A percentile compares a stretch with the other conserved stretches of the same genome.
Conservation (phyloP, 2,888 invertebrate species). For the Parasteatoda lunata region DNA sequence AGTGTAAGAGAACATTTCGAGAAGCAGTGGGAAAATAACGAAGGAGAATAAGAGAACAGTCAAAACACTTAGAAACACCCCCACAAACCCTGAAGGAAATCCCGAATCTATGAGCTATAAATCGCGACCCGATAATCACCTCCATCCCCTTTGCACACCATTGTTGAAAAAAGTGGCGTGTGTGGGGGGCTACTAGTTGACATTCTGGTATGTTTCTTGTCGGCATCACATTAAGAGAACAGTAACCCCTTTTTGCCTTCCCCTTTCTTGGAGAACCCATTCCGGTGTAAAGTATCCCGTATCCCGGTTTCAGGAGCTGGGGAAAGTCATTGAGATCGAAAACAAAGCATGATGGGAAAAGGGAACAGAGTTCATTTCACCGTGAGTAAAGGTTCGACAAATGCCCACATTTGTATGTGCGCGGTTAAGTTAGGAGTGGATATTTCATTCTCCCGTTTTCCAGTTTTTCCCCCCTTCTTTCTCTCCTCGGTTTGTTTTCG, state of each 20-base stretch:
- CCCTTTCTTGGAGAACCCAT: conserved; percentile 1
- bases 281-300: conserved; percentile 10
- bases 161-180: not conserved
- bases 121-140: conserved; percentile 31
- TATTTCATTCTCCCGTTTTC: not conserved
- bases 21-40: not conserved
- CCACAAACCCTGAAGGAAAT: conserved; percentile 3
- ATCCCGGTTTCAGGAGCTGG: not conserved
- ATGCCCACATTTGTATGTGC: conserved; percentile 45
- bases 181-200: conserved; percentile 20
- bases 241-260: conserved; percentile 14
- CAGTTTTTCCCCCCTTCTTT: not conserved
- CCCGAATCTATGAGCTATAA: conserved; percentile 45
- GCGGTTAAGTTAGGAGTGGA: conserved; percentile 8
- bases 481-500: conserved; percentile 12
- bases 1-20: conserved; percentile 26
- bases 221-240: conserved; percentile 23
- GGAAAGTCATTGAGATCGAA: conserved; percentile 1
- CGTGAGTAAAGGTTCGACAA: conserved; percentile 40
- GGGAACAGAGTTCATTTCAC: conserved; percentile 23
- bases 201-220: conserved; percentile 38
- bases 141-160: not conserved
- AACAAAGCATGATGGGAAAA: not conserved
- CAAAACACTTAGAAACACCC: conserved; percentile 13
- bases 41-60: not conserved